Evolutionary conservation across 2,113 vertebrate species (phyloP).

Genomic region (Apteryx mantelli): DNA sequence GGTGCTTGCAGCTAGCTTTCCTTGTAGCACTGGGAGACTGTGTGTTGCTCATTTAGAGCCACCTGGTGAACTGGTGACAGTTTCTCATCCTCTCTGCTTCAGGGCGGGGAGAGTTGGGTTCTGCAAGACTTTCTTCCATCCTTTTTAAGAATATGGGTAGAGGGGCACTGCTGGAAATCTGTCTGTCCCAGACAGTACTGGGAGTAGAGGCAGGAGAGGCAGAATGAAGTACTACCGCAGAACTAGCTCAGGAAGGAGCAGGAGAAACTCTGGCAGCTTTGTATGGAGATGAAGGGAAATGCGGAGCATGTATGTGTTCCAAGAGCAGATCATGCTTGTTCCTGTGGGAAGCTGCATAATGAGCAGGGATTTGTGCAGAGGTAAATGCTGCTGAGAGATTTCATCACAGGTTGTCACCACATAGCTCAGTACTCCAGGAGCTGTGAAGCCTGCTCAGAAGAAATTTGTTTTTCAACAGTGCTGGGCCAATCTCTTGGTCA

Average conservation of each 20-base stretch:
- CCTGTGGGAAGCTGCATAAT: neutral
- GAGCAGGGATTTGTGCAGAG: neutral
- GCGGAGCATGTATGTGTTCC: neutral
- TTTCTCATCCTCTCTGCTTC: neutral
- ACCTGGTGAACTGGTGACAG: neutral
- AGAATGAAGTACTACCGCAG: neutral
- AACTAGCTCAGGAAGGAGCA: neutral
- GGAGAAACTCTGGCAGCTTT: neutral
- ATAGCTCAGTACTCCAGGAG: neutral
- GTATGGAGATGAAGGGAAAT: neutral
- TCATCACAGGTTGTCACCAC: neutral
- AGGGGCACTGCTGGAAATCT: neutral
- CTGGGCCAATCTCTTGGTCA: neutral
- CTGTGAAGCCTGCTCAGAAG: neutral
- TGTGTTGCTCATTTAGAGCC: neutral
- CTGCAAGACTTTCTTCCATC: neutral
- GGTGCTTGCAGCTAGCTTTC: neutral
- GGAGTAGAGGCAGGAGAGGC: neutral
- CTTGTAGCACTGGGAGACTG: neutral
- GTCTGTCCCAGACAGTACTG: neutral
- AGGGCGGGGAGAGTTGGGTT: neutral
- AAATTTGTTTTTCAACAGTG: neutral
- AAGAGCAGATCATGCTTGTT: neutral
- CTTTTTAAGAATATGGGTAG: neutral
- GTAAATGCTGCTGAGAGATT: neutral